Base-by-base conservation (phyloP, 2,888 invertebrate species). In the Lithodes maja region DNA sequence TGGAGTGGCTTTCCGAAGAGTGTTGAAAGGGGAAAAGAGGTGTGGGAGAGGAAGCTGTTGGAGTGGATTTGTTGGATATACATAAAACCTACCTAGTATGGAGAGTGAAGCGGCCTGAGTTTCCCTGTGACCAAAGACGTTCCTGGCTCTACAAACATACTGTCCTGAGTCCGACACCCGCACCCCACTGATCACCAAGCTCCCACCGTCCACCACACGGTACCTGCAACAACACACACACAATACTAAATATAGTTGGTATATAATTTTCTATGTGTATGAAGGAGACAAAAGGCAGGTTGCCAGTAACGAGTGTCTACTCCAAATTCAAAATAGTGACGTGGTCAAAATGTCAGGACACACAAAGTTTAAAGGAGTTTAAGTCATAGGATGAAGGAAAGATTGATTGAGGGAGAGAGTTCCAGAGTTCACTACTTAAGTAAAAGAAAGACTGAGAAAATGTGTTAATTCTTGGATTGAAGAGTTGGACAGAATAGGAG, bases 81-180 rank as follows among this genome's bases (percentile, higher is more conserved):
- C 50, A n/a, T 33, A 3, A 52, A 1, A 61, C 95, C 95, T 94
- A 96, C 96, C 96, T 93, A 97, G 97, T 91, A 98, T 98, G 93
- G 97, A 97, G 92, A 98, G 95, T 92, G 96, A 96, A 90, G 97
- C 98, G 92, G 96, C 95, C 92, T 95, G 95, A 83, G 97, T 97
- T 94, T 90, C 78, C 85, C 97, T 98, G 93, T 97, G 96, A 80
- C 98, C 98, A 93, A 97, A 96, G n/a, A 90, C 90, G 94, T 98
- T 99, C 93, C 97, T 97, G 2, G 98, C 98, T 90, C 97, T 95
- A 94, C 99, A 99, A 93, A 97, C 96, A 94, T 98, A 99, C 92
- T 96, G 96, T 88, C 98, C 99, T 93, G 97, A 97, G 94, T 99
- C 99, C 92, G 96, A 95, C 93, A 97, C 97, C 93, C 97, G 95